Conservation (phyloP, 2,797 vertebrate genomes). For the Microctenopoma steveboyesi region DNA sequence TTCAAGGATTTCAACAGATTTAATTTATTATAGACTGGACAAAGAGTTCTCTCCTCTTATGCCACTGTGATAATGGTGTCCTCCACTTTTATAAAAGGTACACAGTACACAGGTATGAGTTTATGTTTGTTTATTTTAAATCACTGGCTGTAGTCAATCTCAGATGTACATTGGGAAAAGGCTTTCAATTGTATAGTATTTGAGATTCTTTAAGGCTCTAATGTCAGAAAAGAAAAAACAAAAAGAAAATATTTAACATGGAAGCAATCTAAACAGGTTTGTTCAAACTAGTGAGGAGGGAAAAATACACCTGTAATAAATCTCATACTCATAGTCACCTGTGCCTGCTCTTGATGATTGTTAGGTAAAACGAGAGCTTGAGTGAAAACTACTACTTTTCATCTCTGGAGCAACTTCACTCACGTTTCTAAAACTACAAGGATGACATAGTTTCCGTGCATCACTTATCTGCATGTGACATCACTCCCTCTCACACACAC, state of each 20-base stretch:
- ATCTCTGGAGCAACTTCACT: too few species aligned
- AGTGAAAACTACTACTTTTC: too few species aligned
- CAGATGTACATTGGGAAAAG: not conserved
- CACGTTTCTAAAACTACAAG: not conserved
- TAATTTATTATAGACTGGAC: constrained; percentile 51
- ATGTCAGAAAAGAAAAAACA: not conserved
- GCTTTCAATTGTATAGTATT: not conserved
- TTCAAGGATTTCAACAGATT: constrained; percentile 10
- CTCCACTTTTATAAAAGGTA: constrained; percentile 33
- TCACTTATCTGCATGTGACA: not conserved
- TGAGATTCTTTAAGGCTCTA: not conserved
- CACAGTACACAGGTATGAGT: constrained; percentile 51
- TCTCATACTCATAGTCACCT: not conserved
- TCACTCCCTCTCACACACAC: too few species aligned
- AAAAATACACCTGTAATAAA: not conserved
- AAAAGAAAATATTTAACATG: not conserved
- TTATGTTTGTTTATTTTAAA: constrained; percentile 5
- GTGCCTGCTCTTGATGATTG: not conserved
- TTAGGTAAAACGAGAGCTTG: too few species aligned
- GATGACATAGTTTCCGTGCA: constrained; percentile 19
- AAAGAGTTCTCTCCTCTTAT: constrained; percentile 26
- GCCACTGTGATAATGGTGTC: constrained; percentile 60
- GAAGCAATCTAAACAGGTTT: too few species aligned
- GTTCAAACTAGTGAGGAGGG: not conserved
- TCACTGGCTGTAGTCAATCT: not conserved